Evolutionary conservation across 2,113 vertebrate genomes (phyloP).

Genomic region (Phainopepla nitens): DNA sequence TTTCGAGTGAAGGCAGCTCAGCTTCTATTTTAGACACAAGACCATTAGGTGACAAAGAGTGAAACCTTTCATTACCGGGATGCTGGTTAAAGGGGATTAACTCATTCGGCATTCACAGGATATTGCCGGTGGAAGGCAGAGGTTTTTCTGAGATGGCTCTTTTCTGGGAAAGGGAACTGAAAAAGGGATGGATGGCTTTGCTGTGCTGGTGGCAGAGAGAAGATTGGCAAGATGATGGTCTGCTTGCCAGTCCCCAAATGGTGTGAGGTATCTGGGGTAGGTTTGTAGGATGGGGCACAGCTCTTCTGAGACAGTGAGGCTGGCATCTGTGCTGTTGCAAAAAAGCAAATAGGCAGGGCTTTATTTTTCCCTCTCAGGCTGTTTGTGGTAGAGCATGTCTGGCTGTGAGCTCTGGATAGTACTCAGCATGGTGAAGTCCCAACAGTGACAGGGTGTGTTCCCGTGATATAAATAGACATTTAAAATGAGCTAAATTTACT

Average conservation of each 20-base stretch:
- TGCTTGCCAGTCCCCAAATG: not conserved
- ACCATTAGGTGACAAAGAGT: constrained; percentile 58
- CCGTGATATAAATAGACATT: constrained; percentile 43
- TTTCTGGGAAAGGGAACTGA: not conserved
- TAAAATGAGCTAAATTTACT: constrained; percentile 64
- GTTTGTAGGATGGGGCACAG: not conserved
- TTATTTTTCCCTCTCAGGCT: constrained; percentile 26
- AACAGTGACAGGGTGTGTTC: constrained; percentile 58
- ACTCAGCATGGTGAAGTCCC: constrained; percentile 39
- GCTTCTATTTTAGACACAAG: constrained; percentile 45
- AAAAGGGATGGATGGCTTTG: not conserved
- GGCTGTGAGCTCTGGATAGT: constrained; percentile 38
- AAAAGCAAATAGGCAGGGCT: constrained; percentile 37
- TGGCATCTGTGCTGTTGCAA: constrained; percentile 12
- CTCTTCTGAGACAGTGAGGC: not conserved
- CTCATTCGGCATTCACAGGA: not conserved
- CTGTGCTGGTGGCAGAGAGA: not conserved
- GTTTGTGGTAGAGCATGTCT: constrained; percentile 39
- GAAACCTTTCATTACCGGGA: constrained; percentile 29
- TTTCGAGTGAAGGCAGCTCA: constrained; percentile 40
- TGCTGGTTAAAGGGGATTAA: constrained; percentile 28
- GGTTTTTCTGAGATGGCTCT: not conserved
- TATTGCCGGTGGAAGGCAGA: not conserved
- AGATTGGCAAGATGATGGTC: not conserved
- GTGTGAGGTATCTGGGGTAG: not conserved